Evolutionary conservation across 2,113 vertebrate species (phyloP).

Genomic region (Polyodon spathula): DNA sequence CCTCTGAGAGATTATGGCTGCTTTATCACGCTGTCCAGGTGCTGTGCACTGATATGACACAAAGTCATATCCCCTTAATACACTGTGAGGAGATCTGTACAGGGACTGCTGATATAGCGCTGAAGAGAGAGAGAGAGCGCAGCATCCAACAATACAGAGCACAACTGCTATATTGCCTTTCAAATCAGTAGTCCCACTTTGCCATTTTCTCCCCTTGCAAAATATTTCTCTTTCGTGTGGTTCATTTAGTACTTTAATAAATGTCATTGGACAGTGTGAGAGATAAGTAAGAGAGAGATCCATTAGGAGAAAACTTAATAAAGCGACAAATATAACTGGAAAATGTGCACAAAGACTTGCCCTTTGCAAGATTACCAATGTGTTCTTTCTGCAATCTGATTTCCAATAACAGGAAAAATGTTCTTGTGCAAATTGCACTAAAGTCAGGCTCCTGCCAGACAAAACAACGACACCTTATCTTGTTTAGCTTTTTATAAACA

Average conservation of each 20-base stretch:
- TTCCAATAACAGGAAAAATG: not conserved
- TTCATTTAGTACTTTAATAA: not conserved
- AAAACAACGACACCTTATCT: too few relatives aligned
- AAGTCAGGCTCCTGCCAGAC: too few relatives aligned
- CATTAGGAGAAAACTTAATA: too few relatives aligned
- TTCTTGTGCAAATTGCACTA: not conserved
- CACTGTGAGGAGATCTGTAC: not conserved
- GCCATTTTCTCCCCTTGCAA: not conserved
- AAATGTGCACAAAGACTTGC: not conserved
- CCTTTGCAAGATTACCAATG: not conserved
- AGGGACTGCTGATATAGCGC: constrained; percentile 17
- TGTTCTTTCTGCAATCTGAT: not conserved
- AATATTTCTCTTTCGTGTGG: not conserved
- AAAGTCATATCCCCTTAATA: not conserved
- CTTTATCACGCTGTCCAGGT: constrained; percentile 2
- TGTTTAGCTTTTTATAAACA: too few relatives aligned
- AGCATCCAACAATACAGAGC: constrained; percentile 6
- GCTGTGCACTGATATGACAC: constrained; percentile 13
- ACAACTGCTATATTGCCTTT: not conserved
- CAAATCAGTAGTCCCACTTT: constrained; percentile 7
- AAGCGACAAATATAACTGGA: too few relatives aligned
- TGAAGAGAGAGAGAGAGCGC: constrained; percentile 5
- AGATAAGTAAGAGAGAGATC: not conserved
- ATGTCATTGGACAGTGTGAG: not conserved
- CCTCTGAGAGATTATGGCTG: constrained; percentile 4